Percentiles rank a stretch among this genome's conserved stretches.
These are phyloP conservation scores for Temnothorax unifasciatus DNA, from an alignment of 2,888 invertebrate genomes.

Conservation along the genomic window DNA sequence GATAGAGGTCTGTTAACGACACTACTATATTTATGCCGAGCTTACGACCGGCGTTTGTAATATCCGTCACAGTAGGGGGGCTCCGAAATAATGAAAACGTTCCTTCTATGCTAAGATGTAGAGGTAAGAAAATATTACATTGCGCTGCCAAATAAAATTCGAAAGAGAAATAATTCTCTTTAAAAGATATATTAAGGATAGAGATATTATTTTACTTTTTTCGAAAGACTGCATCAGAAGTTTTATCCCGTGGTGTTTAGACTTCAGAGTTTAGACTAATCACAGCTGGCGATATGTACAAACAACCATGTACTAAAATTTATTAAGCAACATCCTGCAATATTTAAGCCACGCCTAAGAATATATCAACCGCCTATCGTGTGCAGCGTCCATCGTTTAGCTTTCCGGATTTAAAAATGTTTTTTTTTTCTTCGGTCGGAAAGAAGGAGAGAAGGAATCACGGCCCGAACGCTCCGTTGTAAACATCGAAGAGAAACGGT, in stretches of 20 bases:
- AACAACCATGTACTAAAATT: conserved; percentile 1
- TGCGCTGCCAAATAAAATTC: conserved; percentile 17
- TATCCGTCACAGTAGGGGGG: conserved; percentile 21
- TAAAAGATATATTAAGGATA: conserved; percentile 2
- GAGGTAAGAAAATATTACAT: conserved; percentile 33
- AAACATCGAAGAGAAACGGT: conserved; percentile 44
- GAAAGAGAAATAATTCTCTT: neutral
- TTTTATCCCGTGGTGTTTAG: neutral
- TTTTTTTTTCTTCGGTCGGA: neutral
- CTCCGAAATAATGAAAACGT: conserved; percentile 1
- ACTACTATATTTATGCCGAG: conserved; percentile 42
- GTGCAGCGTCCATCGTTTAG: neutral
- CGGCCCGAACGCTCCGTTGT: neutral
- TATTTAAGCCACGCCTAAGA: neutral
- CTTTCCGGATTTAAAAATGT: neutral
- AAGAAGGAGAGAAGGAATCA: neutral
- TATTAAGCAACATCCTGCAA: neutral
- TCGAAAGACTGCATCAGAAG: neutral
- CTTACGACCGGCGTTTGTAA: conserved; percentile 31
- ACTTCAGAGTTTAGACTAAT: neutral
- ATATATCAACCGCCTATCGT: conserved; percentile 14
- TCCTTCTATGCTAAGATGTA: conserved; percentile 25
- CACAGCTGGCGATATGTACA: neutral
- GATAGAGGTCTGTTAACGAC: conserved; percentile 54
- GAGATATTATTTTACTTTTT: conserved; percentile 16